Base-by-base conservation (phyloP, 2,797 vertebrate species). In the Enoplosus armatus region DNA sequence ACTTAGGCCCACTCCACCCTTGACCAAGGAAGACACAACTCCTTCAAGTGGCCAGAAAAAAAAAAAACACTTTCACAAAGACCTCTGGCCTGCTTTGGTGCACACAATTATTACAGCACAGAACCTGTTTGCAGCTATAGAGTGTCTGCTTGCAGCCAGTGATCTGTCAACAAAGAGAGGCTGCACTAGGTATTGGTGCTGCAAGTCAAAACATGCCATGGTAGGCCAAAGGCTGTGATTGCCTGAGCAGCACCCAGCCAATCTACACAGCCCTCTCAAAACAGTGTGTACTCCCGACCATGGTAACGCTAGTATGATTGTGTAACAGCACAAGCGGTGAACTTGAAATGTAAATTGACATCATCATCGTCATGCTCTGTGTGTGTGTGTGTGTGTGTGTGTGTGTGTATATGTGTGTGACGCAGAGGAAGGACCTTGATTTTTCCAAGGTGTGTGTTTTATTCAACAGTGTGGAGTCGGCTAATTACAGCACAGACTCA, bases 321-420 rank as follows among this genome's bases (percentile, higher is more conserved):
- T 93, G 88, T 92, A 94, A 94, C 91, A 89, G 81, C 87, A 90
- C 91, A 84, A 82, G 89, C 87, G 87, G 85, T 92, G 88, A 93
- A 93, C 92, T 91, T 92, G 80, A 93, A 92, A 94, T 93, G 93
- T 90, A 94, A 94, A 94, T 94, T 93, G 91, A 93, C 93, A 90
- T 93, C 92, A 93, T 85, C 85, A 54, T 59, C 72, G 37, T 48
- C 64, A 22, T 65, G 53, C 50, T 56, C 6, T 33, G 35, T 65
- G 41, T 51, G 59, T 67, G 66, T 27, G 69, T 51, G 39, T 59
- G 54, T 68, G 60, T 33, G 29, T 47, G 59, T 29, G 58, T 69
- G 51, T 48, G 31, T 59, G 43, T 48, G 66, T 68, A 64, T 58
- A 54, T 20, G 53, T 64, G 77, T 53, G 58, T 88, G 87, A 85